Conservation (phyloP, 2,888 invertebrate genomes). For the Parasteatoda lunata region DNA sequence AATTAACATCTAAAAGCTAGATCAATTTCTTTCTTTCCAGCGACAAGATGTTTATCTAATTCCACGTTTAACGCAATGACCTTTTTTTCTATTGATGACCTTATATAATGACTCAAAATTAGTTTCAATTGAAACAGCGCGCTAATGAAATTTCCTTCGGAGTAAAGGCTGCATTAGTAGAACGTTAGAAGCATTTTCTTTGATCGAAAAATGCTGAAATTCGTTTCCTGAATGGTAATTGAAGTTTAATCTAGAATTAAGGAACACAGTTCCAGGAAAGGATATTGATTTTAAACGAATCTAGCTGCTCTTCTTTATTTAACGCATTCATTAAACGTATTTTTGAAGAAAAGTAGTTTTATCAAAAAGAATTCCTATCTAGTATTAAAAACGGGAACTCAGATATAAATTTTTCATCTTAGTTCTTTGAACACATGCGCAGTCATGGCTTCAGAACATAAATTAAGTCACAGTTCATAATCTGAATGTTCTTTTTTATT, state of each 20-base stretch:
- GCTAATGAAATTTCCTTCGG: slow-evolving; percentile 22
- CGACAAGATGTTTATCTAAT: neutral
- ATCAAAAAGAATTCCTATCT: no score
- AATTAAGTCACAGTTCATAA: no score
- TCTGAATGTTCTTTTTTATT: no score
- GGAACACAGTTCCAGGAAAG: neutral
- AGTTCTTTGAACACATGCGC: no score
- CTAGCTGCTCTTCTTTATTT: no score
- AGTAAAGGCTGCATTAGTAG: neutral
- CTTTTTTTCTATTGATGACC: slow-evolving; percentile 9
- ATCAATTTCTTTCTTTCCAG: neutral
- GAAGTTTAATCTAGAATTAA: neutral
- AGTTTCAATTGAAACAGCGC: slow-evolving; percentile 16
- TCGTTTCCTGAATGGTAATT: neutral
- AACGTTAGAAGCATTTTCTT: neutral
- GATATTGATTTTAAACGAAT: no score
- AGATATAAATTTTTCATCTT: no score
- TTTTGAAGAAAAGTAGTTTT: no score
- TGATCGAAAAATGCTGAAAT: neutral
- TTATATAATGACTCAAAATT: slow-evolving; percentile 22
- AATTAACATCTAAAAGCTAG: neutral
- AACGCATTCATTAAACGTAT: no score
- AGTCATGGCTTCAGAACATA: no score
- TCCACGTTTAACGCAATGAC: neutral
- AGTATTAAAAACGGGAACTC: no score